Conservation (phyloP, 2,113 vertebrate genomes). For the Atractosteus spatula region DNA sequence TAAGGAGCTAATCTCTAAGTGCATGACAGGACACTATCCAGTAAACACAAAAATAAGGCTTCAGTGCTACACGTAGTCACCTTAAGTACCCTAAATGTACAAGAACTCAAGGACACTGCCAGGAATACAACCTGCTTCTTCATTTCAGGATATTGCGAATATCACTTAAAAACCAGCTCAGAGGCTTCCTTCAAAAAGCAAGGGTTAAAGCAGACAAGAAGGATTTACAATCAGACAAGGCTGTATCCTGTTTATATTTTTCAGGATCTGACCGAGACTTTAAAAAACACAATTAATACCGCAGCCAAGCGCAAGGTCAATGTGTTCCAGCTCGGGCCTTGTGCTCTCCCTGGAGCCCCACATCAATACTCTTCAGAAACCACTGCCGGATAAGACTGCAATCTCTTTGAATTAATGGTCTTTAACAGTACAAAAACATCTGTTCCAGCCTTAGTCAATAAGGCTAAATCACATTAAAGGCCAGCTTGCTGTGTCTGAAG, state of each 20-base stretch:
- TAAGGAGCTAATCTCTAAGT: too few relatives aligned
- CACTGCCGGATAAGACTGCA: conserved; percentile 29
- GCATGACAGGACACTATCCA: too few relatives aligned
- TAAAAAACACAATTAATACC: conserved; percentile 37
- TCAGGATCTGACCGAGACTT: conserved; percentile 38
- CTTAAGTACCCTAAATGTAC: neutral
- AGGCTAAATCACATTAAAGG: conserved; percentile 25
- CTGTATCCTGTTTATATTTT: conserved; percentile 72
- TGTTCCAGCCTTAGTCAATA: conserved; percentile 21
- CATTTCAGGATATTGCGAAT: neutral
- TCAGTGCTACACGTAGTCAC: neutral
- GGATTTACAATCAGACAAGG: conserved; percentile 68
- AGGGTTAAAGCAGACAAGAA: conserved; percentile 37
- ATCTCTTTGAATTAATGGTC: conserved; percentile 19
- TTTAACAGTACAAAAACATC: conserved; percentile 26
- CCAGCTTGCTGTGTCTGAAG: conserved; percentile 1
- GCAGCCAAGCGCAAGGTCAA: conserved; percentile 33
- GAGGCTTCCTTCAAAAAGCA: neutral
- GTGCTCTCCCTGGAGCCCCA: conserved; percentile 22
- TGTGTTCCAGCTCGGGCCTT: conserved; percentile 31
- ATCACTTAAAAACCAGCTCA: neutral
- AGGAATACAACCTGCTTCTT: neutral
- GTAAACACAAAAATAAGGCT: too few relatives aligned
- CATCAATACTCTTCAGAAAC: conserved; percentile 30
- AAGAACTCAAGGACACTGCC: neutral